Conservation (phyloP, 1,140 invertebrate genomes). For the Musca vetustissima region DNA sequence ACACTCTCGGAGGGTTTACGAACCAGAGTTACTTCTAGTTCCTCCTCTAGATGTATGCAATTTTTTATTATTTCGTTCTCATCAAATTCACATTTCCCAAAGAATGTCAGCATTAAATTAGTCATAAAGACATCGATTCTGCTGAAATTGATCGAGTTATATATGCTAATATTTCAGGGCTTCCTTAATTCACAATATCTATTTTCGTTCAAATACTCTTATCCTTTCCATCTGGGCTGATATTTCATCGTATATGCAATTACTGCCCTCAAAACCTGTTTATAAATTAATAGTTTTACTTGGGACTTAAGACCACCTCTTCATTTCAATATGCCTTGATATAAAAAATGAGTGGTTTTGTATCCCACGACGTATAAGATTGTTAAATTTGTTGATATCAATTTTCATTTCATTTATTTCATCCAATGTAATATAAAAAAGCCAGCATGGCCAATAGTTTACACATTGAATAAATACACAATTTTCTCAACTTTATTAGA, state of each 20-base stretch:
- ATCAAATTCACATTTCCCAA: neutral
- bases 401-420: too few species aligned
- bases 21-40: too few species aligned
- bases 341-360: neutral
- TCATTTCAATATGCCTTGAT: neutral
- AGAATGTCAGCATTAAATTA: neutral
- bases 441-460: too few species aligned
- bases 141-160: neutral
- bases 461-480: too few species aligned
- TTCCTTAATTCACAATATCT: neutral
- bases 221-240: too few species aligned
- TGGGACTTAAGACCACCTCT: neutral
- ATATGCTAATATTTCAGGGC: neutral
- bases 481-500: too few species aligned
- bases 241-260: neutral
- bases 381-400: too few species aligned
- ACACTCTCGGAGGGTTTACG: neutral
- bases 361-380: too few species aligned
- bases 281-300: too few species aligned
- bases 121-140: neutral
- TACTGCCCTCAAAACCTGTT: neutral
- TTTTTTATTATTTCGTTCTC: neutral
- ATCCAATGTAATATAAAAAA: too few species aligned
- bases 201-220: neutral
- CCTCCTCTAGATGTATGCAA: too few species aligned